A percentile compares a stretch with the other conserved stretches of the same genome.
These are phyloP conservation scores for Macrotis lagotis DNA, from an alignment of 2,113 vertebrate species.

Conservation along the genomic window DNA sequence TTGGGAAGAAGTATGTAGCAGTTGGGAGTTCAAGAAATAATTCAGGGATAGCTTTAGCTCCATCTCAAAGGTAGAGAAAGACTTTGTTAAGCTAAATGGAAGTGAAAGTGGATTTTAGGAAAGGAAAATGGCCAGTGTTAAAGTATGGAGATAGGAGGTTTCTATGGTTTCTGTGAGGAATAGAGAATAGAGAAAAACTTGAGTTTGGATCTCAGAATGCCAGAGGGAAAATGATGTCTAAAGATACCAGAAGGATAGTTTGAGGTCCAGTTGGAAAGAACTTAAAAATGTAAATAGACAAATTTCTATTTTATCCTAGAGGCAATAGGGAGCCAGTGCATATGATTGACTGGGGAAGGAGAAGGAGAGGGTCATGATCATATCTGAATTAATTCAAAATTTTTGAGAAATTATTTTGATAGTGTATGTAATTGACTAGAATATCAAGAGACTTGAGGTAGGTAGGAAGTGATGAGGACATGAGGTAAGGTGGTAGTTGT, in stretches of 20 bases:
- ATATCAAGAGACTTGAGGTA: neutral
- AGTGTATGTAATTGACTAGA: neutral
- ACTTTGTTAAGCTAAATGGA: neutral
- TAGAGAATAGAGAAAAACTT: no score
- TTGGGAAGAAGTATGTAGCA: neutral
- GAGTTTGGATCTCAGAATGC: no score
- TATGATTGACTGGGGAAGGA: neutral
- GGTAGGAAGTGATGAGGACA: neutral
- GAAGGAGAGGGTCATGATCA: neutral
- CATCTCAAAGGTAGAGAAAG: neutral
- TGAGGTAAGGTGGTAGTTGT: neutral
- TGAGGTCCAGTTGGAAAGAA: neutral
- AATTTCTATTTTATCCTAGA: neutral
- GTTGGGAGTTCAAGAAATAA: neutral
- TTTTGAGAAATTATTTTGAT: neutral
- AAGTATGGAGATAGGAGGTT: neutral
- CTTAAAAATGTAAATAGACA: neutral
- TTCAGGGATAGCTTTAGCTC: neutral
- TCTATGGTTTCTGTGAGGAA: neutral
- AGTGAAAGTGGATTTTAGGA: neutral
- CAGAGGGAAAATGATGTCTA: no score
- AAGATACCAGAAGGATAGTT: no score
- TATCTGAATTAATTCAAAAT: neutral
- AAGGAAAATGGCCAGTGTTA: neutral
- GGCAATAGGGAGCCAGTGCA: neutral